phyloP scores from a whole-genome alignment of 2,113 vertebrate genomes.

The Lota lota region DNA sequence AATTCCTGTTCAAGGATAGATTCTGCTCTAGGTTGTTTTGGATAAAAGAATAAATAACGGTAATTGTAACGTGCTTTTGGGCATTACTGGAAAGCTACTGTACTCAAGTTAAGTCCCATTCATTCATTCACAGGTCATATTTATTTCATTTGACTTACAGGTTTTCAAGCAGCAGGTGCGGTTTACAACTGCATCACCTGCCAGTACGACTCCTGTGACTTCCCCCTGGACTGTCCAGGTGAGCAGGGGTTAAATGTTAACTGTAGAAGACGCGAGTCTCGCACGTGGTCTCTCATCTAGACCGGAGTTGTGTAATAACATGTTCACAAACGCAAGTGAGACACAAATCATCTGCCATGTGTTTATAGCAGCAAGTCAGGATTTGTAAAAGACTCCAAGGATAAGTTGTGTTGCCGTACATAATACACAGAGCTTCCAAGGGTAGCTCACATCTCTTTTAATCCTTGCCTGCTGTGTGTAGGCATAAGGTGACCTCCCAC shows the following conservation, averaged over 20 bases:
- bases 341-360: slow-evolving; percentile 60
- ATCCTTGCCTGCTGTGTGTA: slow-evolving; percentile 53
- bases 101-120: no score
- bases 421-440: slow-evolving; percentile 28
- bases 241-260: slow-evolving; percentile 23
- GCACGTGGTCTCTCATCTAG: slow-evolving; percentile 11
- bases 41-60: no score
- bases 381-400: slow-evolving; percentile 54
- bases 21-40: no score
- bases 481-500: slow-evolving; percentile 71
- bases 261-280: neutral
- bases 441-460: slow-evolving; percentile 39
- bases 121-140: no score
- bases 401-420: slow-evolving; percentile 45
- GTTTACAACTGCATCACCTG: slow-evolving; percentile 68
- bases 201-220: slow-evolving; percentile 66
- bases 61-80: no score
- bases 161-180: slow-evolving; percentile 62
- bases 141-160: slow-evolving; percentile 33
- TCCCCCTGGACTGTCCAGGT: slow-evolving; percentile 74
- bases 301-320: slow-evolving; percentile 50
- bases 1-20: no score
- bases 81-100: no score
- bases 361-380: slow-evolving; percentile 54
- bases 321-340: slow-evolving; percentile 45